Evolutionary conservation across 2,113 vertebrate species (phyloP).

Genomic region (western clawed frog (Xenopus tropicalis)): UCB_Xtro_10.0 CM004443.2:65619001-65619500

Average conservation of each 20-base stretch:
- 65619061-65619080: conserved; percentile 43
- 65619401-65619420: no score
- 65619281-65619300: no score
- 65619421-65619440: no score
- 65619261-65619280: no score
- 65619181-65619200: neutral
- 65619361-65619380: no score
- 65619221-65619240: neutral
- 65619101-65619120: conserved; percentile 32
- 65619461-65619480: no score
- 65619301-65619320: no score
- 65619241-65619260: neutral
- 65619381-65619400: no score
- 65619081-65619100: conserved; percentile 24
- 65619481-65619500: no score
- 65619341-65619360: no score
- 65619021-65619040: conserved; percentile 40
- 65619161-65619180: neutral
- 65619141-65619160: conserved; percentile 16
- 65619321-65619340: no score
- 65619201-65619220: neutral
- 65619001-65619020: conserved; percentile 20
- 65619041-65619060: conserved; percentile 25
- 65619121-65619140: conserved; percentile 15
- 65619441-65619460: no score